These are phyloP conservation scores for Drosophila pseudoobscura DNA, from an alignment of 1,140 invertebrate genomes.

Conservation along the genomic window DNA sequence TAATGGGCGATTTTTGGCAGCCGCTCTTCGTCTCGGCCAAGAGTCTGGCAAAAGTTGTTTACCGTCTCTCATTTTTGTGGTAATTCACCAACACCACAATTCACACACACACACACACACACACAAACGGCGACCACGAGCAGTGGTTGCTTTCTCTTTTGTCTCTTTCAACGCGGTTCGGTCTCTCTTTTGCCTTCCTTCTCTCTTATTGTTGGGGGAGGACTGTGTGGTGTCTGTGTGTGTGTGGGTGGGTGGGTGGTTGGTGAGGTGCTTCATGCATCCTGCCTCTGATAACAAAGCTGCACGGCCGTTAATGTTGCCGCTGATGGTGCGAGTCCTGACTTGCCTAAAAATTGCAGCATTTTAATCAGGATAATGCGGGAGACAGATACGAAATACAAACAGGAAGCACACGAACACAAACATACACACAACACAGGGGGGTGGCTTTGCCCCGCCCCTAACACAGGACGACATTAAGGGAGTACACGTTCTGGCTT, in stretches of 20 bases:
- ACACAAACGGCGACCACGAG: neutral
- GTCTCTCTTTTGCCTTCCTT: slow-evolving; percentile 14
- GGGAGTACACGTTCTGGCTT: slow-evolving; percentile 44
- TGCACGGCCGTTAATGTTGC: slow-evolving; percentile 67
- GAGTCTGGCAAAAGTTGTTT: slow-evolving; percentile 41
- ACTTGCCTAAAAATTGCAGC: slow-evolving; percentile 56
- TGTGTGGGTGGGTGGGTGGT: slow-evolving; percentile 1
- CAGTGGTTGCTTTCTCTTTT: slow-evolving; percentile 29
- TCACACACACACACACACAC: neutral
- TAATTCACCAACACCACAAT: slow-evolving; percentile 6
- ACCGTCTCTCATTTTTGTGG: slow-evolving; percentile 45
- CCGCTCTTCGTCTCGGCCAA: slow-evolving; percentile 24
- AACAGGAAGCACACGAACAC: slow-evolving; percentile 10
- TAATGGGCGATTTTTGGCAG: slow-evolving; percentile 74
- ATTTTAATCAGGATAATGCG: slow-evolving; percentile 74
- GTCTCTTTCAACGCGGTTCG: slow-evolving; percentile 23
- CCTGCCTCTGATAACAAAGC: slow-evolving; percentile 63
- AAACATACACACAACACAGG: slow-evolving; percentile 11
- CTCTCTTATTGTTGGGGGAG: slow-evolving; percentile 39
- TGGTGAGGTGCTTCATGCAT: slow-evolving; percentile 21
- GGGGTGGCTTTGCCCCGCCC: neutral
- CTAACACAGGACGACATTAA: slow-evolving; percentile 53
- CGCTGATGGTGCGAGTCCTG: slow-evolving; percentile 30
- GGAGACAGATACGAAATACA: slow-evolving; percentile 43
- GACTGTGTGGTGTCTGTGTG: neutral